Base-by-base conservation (phyloP, 2,888 invertebrate species). In the Agriotes lineatus region DNA sequence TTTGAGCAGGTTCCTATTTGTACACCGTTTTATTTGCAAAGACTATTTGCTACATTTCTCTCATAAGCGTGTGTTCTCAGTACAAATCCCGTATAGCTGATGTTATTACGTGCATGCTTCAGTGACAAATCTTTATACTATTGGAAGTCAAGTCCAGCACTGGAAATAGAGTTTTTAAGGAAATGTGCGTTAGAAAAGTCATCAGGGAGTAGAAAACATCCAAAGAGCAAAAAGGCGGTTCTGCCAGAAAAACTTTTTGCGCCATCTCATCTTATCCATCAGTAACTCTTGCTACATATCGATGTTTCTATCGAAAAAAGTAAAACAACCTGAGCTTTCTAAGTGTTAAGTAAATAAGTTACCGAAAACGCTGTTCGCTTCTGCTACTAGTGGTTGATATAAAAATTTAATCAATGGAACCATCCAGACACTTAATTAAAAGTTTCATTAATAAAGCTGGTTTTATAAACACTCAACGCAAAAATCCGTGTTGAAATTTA, bases 401-500 rank as follows among this genome's bases (percentile, higher is more conserved):
- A n/a, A n/a, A n/a, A n/a, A n/a, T n/a, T n/a, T n/a, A n/a, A n/a
- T n/a, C n/a, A n/a, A n/a, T n/a, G n/a, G n/a, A n/a, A n/a, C n/a
- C n/a, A n/a, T n/a, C n/a, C n/a, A n/a, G n/a, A n/a, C n/a, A n/a
- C n/a, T n/a, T n/a, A 25, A 25, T 25, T 25, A 25, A 7, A 25
- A 7, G 3, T 7, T 25, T 25, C 25, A 25, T 25, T 25, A 5
- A 25, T 25, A 7, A 25, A 25, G 7, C 25, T 5, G 7, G 25
- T n/a, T n/a, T n/a, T n/a, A n/a, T n/a, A n/a, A n/a, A n/a, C n/a
- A n/a, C n/a, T n/a, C n/a, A n/a, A n/a, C n/a, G 37, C n/a, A 37
- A 48, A 25, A 45, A 16, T 33, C 18, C 33, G 5, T 48, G 19
- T 30, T 30, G 18, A 22, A 61, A 61, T 48, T 61, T 25, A 61